These are phyloP conservation scores for Biston betularia DNA, from an alignment of 2,888 invertebrate species.

Conservation along the genomic window DNA sequence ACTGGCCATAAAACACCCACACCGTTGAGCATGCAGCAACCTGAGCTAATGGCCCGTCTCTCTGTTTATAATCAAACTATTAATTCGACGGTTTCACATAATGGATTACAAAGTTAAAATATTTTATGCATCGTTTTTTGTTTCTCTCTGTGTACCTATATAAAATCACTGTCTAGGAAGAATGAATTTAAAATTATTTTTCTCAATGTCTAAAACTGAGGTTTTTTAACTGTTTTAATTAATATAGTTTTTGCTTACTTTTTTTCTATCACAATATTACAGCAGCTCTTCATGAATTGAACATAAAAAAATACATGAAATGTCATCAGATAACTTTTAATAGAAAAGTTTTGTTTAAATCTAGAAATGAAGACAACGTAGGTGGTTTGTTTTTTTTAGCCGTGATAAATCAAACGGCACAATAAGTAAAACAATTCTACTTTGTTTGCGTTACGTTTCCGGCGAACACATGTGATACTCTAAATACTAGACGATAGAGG, in stretches of 20 bases:
- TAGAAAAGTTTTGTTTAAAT: slow-evolving; percentile 32
- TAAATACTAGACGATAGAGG: slow-evolving; percentile 45
- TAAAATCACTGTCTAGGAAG: no score
- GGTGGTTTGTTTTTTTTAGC: slow-evolving; percentile 63
- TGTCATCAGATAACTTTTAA: slow-evolving; percentile 1
- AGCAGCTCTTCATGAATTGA: no score
- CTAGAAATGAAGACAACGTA: slow-evolving; percentile 59
- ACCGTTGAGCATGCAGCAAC: slow-evolving; percentile 40
- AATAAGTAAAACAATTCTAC: slow-evolving; percentile 67
- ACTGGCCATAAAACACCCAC: slow-evolving; percentile 50
- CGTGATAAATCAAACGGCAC: slow-evolving; percentile 63
- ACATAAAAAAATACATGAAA: no score
- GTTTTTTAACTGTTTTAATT: no score
- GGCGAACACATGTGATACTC: slow-evolving; percentile 68
- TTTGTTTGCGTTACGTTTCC: slow-evolving; percentile 76
- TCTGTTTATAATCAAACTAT: slow-evolving; percentile 48
- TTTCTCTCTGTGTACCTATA: neutral
- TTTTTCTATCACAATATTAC: no score
- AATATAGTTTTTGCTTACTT: no score
- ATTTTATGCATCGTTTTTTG: slow-evolving; percentile 42
- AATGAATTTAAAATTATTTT: no score
- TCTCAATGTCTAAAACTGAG: no score
- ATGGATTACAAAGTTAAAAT: slow-evolving; percentile 40
- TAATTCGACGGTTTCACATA: slow-evolving; percentile 33
- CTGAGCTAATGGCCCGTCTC: slow-evolving; percentile 48